Evolutionary conservation across 2,113 vertebrate genomes (phyloP), one percentile per base, ranked within the genome.

Genomic region (Sisor rabdophorus): DNA sequence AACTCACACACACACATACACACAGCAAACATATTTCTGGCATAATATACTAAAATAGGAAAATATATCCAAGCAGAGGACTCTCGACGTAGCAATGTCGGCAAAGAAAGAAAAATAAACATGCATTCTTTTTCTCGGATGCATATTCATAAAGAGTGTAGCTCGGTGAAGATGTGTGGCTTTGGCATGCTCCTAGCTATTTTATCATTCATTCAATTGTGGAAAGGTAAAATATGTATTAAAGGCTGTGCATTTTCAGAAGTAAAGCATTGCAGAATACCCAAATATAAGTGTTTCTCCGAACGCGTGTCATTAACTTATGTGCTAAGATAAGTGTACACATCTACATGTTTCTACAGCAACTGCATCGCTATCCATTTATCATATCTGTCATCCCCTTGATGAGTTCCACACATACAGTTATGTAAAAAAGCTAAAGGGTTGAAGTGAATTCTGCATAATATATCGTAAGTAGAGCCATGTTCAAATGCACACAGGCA

Each of bases 381-480:
- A 68, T 61, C 71, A 61, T 59, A 30, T 28, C 61, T 48, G 24
- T 79, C 69, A 64, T 22, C 53, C 24, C 20, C 19, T 52, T 40
- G 67, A 56, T 71, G 59, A 36, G 12, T 70, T 40, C 48, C 53
- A 63, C 56, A 53, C 74, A 13, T 61, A 64, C 65, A 40, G 32
- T 55, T 56, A 32, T 54, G 59, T 76, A 48, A 55, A 59, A 58
- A 69, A 50, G 64, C 63, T 84, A 86, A 87, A 89, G 85, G 78
- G 40, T 58, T 48, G 16, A 11, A 48, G 74, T 48, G 74, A 76
- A 20, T 59, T 24, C 52, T 69, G 54, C n/a, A 30, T 47, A 58
- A 58, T 40, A 54, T 24, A 69, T 17, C 10, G 26, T 77, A 24
- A 50, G 20, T 60, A 28, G 1, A 22, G 55, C 36, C 65, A 58